These are phyloP conservation scores for Drosophila lowei DNA, from an alignment of 1,140 invertebrate species.

Conservation along the genomic window DNA sequence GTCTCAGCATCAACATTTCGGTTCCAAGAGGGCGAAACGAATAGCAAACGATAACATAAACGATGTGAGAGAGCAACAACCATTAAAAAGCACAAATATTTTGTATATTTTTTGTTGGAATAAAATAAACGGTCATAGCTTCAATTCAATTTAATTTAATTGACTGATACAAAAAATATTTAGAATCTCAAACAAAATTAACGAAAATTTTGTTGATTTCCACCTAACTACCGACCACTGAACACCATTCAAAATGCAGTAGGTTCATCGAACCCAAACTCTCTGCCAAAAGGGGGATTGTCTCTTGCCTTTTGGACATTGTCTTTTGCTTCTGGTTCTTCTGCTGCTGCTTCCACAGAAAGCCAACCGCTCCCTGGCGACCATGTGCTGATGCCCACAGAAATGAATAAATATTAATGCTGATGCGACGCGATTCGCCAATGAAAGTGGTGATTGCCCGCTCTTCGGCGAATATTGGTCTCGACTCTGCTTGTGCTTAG, in stretches of 20 bases:
- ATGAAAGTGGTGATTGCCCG: conserved; percentile 57
- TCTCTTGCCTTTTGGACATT: conserved; percentile 29
- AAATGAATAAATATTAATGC: conserved; percentile 50
- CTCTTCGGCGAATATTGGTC: conserved; percentile 67
- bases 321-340: conserved; percentile 12
- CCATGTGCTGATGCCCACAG: conserved; percentile 56
- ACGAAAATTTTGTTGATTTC: conserved; percentile 18
- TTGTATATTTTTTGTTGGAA: not conserved
- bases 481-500: conserved; percentile 35
- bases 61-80: too few species aligned
- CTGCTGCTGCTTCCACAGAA: conserved; percentile 62
- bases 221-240: conserved; percentile 52
- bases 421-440: conserved; percentile 57
- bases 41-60: too few species aligned
- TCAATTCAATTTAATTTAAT: too few species aligned
- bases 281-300: conserved; percentile 33
- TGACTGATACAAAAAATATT: not conserved
- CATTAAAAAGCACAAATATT: too few species aligned
- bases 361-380: conserved; percentile 40
- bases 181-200: conserved; percentile 4
- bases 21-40: too few species aligned
- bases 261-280: conserved; percentile 59
- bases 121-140: not conserved
- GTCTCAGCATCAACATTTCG: too few species aligned
- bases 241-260: conserved; percentile 47